Evolutionary conservation across 2,797 vertebrate genomes (phyloP), one percentile per base, ranked within the genome.

Genomic region (Echeneis naucrates): DNA sequence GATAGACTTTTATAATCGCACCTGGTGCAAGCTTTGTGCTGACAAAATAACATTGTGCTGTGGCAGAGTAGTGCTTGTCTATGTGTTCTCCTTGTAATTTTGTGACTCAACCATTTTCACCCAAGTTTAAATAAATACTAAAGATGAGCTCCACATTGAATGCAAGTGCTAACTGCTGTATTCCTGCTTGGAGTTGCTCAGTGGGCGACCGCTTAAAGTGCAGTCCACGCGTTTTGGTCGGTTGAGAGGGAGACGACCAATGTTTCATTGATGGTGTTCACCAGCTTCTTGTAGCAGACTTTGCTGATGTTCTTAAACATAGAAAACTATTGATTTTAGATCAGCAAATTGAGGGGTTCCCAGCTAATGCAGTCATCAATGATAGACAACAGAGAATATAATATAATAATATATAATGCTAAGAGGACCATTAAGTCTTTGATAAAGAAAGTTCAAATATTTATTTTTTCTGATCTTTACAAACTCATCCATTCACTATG

Each of bases 21-120:
- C 44, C 50, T 21, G 12, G 55, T 16, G 55, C 37, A 53, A 65
- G 72, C 57, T 68, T 78, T 58, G 57, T 79, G 52, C 38, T 23
- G 35, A 56, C 23, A 56, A 75, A 73, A 35, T 61, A 40, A 61
- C 30, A 38, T 78, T 77, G 78, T 75, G 69, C 67, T 52, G 23
- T 67, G 56, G 26, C 47, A 7, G 44, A 26, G 24, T 16, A 33
- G 19, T 21, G n/a, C 30, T 59, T 38, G 21, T 51, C 55, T 63
- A 10, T 68, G 16, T 42, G 42, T 24, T 69, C 5, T 63, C 68
- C 73, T 56, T 30, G 54, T 60, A 51, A 76, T 71, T 48, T 67
- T 17, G 21, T 21, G 27, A 50, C 53, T 75, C 35, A 44, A 11
- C 38, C 51, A n/a, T 44, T 58, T 50, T 44, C 21, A 27, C 45